Conservation (phyloP, 2,888 invertebrate genomes). For the Cremastinae sp. region DNA sequence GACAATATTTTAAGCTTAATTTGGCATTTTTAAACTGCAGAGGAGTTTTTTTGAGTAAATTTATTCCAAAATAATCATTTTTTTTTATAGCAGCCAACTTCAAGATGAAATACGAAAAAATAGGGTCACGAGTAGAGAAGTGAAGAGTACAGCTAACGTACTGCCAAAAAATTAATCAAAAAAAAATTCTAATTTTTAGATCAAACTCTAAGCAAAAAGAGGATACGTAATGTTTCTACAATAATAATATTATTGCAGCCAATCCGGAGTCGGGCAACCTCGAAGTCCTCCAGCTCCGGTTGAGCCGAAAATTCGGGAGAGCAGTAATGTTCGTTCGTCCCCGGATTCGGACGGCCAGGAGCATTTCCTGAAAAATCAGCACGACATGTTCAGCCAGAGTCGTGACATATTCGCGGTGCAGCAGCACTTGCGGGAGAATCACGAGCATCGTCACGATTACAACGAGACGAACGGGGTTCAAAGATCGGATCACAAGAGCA, state of each 20-base stretch:
- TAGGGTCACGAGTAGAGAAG: too few species aligned
- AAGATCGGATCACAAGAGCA: slow-evolving; percentile 69
- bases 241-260: slow-evolving; percentile 68
- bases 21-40: too few species aligned
- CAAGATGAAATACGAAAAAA: too few species aligned
- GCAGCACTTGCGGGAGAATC: slow-evolving; percentile 74
- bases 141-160: too few species aligned
- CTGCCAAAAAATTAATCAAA: too few species aligned
- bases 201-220: too few species aligned
- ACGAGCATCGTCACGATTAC: slow-evolving; percentile 72
- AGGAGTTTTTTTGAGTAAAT: too few species aligned
- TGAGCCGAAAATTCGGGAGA: slow-evolving; percentile 81
- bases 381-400: slow-evolving; percentile 78
- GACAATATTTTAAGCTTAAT: too few species aligned
- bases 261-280: slow-evolving; percentile 82
- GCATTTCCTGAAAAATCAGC: slow-evolving; percentile 76
- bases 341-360: slow-evolving; percentile 78
- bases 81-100: too few species aligned
- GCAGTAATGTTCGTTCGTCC: slow-evolving; percentile 71
- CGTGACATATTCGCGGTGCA: slow-evolving; percentile 76
- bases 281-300: slow-evolving; percentile 86
- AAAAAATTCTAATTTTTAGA: too few species aligned
- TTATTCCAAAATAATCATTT: too few species aligned
- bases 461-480: slow-evolving; percentile 61
- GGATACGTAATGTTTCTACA: not conserved